Base-by-base conservation (phyloP, 1,140 invertebrate species). In the Drosophila azteca region DNA sequence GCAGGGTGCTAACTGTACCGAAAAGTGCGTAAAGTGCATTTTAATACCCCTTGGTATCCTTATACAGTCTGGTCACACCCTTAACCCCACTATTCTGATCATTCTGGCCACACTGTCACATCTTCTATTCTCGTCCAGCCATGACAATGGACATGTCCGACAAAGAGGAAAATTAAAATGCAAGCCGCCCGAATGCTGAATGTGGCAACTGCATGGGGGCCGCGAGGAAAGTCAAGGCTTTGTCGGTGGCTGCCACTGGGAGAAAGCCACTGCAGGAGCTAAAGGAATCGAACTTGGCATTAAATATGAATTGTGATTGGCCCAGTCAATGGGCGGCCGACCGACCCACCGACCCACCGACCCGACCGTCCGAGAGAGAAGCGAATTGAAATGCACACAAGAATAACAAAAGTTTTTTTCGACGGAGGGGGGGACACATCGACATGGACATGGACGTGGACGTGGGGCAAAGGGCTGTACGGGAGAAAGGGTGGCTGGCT, bases 231-330 rank as follows among this genome's bases (percentile, higher is more conserved):
- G 66, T 69, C 64, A 68, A 57, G 63, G 66, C 63, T 35, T 52
- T 68, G 66, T 57, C 35, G 35, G 3, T 39, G 11, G 35, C 31
- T 9, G 31, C 35, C 35, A 39, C 11, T 13, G 68, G 67, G 63
- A 24, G 45, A 69, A 70, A 69, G 67, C 67, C 65, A 70, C 52
- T 69, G 67, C 64, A 68, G 51, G 44, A 39, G 26, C 64, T 46
- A 35, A 65, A 43, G 52, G 65, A 70, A 70, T 70, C 67, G 65
- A 70, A 70, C 67, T 70, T 11, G 65, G 51, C 67, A 70, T 70
- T 70, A 70, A 70, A 69, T 70, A 70, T 70, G 67, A 70, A 70
- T 70, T 70, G 67, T 70, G 67, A 70, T 70, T 70, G 67, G 51
- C 35, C 17, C 46, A 43, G 62, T 13, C 22, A 58, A 48, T 6